phyloP scores from a whole-genome alignment of 2,888 invertebrate genomes.

The Diaphora mendica region DNA sequence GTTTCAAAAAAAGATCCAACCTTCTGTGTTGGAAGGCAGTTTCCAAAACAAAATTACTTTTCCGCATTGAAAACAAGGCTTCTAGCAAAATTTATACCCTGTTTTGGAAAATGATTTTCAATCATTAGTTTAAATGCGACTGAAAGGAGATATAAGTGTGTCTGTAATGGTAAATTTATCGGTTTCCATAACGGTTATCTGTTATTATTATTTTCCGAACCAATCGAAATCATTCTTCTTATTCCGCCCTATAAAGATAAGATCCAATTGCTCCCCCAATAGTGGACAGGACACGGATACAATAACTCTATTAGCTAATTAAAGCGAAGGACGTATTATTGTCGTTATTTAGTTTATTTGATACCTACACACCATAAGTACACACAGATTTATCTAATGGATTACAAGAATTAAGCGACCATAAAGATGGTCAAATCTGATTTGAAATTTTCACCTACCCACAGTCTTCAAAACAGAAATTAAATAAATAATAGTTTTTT shows the following conservation, averaged over 20 bases:
- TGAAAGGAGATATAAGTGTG: too few species aligned
- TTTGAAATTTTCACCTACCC: not conserved
- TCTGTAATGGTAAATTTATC: too few species aligned
- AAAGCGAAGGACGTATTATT: slow-evolving; percentile 86
- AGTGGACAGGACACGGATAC: slow-evolving; percentile 57
- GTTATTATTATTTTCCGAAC: too few species aligned
- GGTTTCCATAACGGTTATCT: too few species aligned
- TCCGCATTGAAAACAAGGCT: too few species aligned
- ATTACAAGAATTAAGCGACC: slow-evolving; percentile 28
- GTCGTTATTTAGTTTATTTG: slow-evolving; percentile 75
- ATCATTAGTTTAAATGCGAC: too few species aligned
- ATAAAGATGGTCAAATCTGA: slow-evolving; percentile 9
- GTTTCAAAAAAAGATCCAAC: too few species aligned
- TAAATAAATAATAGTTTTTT: not conserved
- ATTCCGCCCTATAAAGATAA: not conserved
- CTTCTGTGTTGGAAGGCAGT: too few species aligned
- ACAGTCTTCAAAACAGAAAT: not conserved
- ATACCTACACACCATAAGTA: slow-evolving; percentile 59
- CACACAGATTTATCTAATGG: slow-evolving; percentile 43
- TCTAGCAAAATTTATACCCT: too few species aligned
- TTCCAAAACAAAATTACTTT: too few species aligned
- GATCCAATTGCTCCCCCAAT: slow-evolving; percentile 55
- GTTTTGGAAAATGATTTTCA: too few species aligned
- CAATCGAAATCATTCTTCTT: not conserved
- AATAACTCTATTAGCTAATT: slow-evolving; percentile 73